A percentile compares a stretch with the other conserved stretches of the same genome.
Evolutionary conservation across 1,140 invertebrate species (phyloP).

Genomic region (Calosoma granatense): DNA sequence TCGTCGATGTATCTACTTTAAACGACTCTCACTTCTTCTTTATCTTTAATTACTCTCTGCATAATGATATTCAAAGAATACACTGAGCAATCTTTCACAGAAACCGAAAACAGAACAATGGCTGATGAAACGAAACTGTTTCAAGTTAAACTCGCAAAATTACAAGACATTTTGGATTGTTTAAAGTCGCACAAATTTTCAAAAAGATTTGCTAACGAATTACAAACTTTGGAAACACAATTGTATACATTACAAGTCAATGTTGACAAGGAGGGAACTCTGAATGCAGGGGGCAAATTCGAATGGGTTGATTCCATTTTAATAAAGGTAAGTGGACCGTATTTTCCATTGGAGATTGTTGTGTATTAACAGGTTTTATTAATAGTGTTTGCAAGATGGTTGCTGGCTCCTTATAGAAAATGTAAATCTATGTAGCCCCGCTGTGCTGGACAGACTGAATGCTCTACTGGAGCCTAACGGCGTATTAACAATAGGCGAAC

Average conservation of each 20-base stretch:
- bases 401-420: constrained; percentile 92
- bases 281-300: constrained; percentile 79
- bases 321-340: constrained; percentile 53
- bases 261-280: constrained; percentile 44
- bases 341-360: constrained; percentile 18
- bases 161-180: constrained; percentile 34
- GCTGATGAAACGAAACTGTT: constrained; percentile 43
- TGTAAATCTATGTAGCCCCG: constrained; percentile 93
- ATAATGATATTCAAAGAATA: too few species aligned
- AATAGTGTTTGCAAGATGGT: constrained; percentile 66
- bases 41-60: too few species aligned
- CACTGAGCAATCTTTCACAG: too few species aligned
- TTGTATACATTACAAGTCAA: constrained; percentile 1
- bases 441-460: constrained; percentile 94
- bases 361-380: constrained; percentile 22
- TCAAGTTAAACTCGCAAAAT: constrained; percentile 36
- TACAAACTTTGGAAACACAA: constrained; percentile 24
- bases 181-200: constrained; percentile 15
- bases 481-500: constrained; percentile 80
- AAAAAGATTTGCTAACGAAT: constrained; percentile 27
- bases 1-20: too few species aligned
- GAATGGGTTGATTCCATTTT: constrained; percentile 96
- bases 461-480: constrained; percentile 89
- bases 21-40: too few species aligned
- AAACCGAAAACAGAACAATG: constrained; percentile 32